Evolutionary conservation across 2,113 vertebrate genomes (phyloP).

Genomic region (Salvelinus alpinus): DNA sequence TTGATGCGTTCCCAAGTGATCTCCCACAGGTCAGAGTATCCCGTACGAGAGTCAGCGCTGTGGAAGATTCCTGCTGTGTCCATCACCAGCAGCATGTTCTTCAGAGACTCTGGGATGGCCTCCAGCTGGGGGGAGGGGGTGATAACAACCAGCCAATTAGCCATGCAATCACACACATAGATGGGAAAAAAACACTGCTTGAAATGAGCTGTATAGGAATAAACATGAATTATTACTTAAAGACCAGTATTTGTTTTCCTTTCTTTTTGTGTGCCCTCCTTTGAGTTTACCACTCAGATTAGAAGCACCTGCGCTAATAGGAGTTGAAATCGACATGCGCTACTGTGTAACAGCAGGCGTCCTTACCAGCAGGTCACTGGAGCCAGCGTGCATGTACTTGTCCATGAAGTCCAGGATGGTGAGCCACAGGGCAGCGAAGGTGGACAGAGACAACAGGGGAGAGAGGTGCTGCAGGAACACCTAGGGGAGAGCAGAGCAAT

Average conservation of each 20-base stretch:
- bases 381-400: slow-evolving; percentile 98
- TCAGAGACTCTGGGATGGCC: slow-evolving; percentile 96
- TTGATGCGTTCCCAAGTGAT: slow-evolving; percentile 98
- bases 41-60: slow-evolving; percentile 86
- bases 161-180: background rate
- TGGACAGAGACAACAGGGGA: slow-evolving; percentile 90
- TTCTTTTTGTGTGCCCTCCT: too few species aligned
- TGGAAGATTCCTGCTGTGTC: slow-evolving; percentile 98
- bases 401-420: slow-evolving; percentile 99
- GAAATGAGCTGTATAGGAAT: too few species aligned
- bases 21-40: slow-evolving; percentile 96
- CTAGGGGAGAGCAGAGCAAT: slow-evolving; percentile 57
- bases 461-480: slow-evolving; percentile 98
- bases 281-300: too few species aligned
- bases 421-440: slow-evolving; percentile 96
- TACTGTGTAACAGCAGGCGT: background rate
- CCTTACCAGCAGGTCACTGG: slow-evolving; percentile 94
- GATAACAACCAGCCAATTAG: background rate
- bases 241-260: too few species aligned
- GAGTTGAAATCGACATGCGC: background rate
- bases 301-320: too few species aligned
- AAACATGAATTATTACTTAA: too few species aligned
- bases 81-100: slow-evolving; percentile 99
- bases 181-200: too few species aligned
- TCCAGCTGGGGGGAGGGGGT: slow-evolving; percentile 75